phyloP scores from a whole-genome alignment of 2,113 vertebrate genomes.

The Ascaphus truei region DNA sequence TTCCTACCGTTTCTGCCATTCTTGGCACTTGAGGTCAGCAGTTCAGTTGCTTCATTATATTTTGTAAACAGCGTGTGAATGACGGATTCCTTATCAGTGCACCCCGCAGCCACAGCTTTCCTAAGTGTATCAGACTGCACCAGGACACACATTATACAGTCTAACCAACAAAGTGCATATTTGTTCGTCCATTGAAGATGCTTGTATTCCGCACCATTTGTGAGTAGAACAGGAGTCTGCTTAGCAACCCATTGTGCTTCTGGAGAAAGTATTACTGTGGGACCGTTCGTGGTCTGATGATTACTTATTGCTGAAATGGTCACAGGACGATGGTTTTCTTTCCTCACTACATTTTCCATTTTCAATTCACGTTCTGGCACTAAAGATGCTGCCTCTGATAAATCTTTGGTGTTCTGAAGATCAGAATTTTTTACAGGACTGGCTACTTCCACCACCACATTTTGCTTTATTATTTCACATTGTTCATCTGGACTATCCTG shows the following conservation, averaged over 20 bases:
- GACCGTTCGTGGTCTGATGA: neutral
- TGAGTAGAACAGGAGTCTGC: neutral
- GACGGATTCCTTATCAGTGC: conserved; percentile 45
- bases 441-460: conserved; percentile 35
- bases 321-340: neutral
- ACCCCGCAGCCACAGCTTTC: conserved; percentile 34
- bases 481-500: conserved; percentile 13
- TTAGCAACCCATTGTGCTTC: neutral
- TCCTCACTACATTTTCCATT: neutral
- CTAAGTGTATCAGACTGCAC: conserved; percentile 71
- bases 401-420: neutral
- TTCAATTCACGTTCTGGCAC: neutral
- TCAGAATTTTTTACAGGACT: neutral
- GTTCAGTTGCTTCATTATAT: conserved; percentile 59
- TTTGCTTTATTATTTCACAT: neutral
- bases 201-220: neutral
- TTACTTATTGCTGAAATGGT: neutral
- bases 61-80: conserved; percentile 62
- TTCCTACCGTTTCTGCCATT: neutral
- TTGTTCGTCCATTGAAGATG: conserved; percentile 79
- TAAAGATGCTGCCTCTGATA: too few relatives aligned
- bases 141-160: conserved; percentile 77
- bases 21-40: conserved; percentile 43
- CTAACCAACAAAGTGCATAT: conserved; percentile 82
- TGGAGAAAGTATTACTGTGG: neutral